Conservation (phyloP, 2,888 invertebrate genomes). For the Metacarcinus magister region DNA sequence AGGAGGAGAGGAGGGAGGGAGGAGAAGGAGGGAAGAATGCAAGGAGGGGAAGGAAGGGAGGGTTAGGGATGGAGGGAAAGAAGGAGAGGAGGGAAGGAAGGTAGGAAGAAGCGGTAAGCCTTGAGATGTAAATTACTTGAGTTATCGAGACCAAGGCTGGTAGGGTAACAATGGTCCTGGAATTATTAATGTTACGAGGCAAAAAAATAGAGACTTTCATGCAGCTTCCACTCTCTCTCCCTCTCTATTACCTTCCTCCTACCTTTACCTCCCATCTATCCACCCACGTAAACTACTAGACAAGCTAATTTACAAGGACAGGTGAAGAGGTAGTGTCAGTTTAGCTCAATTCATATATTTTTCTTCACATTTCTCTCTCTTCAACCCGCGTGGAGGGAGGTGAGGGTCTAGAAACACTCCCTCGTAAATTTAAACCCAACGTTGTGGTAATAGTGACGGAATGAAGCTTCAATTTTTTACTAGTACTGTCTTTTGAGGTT, state of each 20-base stretch:
- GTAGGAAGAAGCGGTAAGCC: background rate
- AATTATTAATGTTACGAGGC: no score
- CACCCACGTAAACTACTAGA: background rate
- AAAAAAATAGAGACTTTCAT: no score
- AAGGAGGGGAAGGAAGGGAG: background rate
- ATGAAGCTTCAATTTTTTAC: background rate
- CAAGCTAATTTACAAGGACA: background rate
- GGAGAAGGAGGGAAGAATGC: background rate
- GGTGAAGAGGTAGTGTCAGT: background rate
- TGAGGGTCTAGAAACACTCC: background rate
- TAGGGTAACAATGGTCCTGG: background rate
- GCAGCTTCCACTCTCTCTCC: background rate
- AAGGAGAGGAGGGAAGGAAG: background rate
- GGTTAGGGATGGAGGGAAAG: background rate
- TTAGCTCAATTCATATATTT: background rate
- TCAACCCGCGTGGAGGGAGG: background rate
- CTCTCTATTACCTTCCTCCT: background rate
- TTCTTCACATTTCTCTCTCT: background rate
- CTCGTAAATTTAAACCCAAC: background rate
- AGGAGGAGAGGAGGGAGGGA: no score
- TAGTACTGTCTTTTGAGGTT: background rate
- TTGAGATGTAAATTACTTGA: background rate
- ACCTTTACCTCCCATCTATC: background rate
- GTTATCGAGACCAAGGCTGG: background rate
- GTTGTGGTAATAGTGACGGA: background rate